Base-by-base conservation (phyloP, 2,888 invertebrate genomes). In the Harpalus rufipes region DNA sequence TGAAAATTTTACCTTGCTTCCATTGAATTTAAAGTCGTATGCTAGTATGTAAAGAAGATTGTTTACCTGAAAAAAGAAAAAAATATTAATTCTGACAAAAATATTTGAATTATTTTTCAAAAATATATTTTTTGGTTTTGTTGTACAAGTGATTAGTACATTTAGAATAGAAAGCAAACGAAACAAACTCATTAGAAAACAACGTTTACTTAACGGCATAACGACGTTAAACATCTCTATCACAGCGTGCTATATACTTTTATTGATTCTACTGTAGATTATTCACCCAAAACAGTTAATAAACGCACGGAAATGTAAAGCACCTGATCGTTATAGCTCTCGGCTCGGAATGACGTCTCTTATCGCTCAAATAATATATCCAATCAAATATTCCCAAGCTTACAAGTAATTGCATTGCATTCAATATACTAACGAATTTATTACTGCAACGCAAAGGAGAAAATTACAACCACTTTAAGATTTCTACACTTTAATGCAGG, bases 301-400 rank as follows among this genome's bases (percentile, higher is more conserved):
- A 74, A 74, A 74, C 72, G 72, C 72, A 74, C 44, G 72, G 72
- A 74, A 74, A 74, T 74, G 44, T 74, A 44, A 44, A 74, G 72
- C 72, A 74, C 41, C 72, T 74, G 41, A 51, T 74, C 44, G 72
- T 74, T 68, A 68, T 68, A 65, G 65, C 65, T 72, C 68, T 7
- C 68, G 39, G 39, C 14, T 74, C 44, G 72, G 16, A 74, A 44
- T 44, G 72, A 74, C 72, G 41, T 41, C 72, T 74, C 72, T 44
- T 74, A 74, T 74, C 44, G 72, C 72, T 7, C 72, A 44, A 74
- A 74, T 74, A 44, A 74, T 74, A 74, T 74, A 74, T 44, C 44
- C 72, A 74, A 74, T 74, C 72, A 74, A 74, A 74, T 44, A 74
- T 74, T 68, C 72, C 7, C 72, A 41, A 18, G 72, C 72, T 74